Evolutionary conservation across 1,140 invertebrate species (phyloP), one percentile per base, ranked within the genome.

Genomic region (Danaus melanippus): DNA sequence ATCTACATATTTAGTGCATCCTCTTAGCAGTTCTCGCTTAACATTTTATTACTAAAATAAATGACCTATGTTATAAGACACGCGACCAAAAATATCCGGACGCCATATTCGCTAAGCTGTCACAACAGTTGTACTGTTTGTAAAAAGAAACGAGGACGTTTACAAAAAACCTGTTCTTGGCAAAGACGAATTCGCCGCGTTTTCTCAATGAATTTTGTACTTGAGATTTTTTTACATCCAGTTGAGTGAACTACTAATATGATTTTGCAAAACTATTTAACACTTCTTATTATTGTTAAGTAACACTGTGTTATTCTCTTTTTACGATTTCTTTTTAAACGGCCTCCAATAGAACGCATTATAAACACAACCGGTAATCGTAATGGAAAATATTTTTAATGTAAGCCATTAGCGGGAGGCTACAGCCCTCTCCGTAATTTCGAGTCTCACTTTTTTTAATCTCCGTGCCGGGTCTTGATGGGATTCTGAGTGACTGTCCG

Each of bases 371-470:
- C 66, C 66, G 64, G 69, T 71, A 71, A 68, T 63, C 45, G 75
- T 82, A 85, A 83, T 83, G 77, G 79, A 84, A 79, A 75, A 76
- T 72, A 74, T 72, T 84, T 79, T 84, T 86, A 86, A 86, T 86
- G 80, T 74, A 69, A 63, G 50, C 76, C 80, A 86, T 86, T 86
- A 86, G 76, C 69, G 71, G 69, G 66, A 60, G 78, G 63, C 69
- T 67, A 67, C 69, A 62, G 73, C 74, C 74, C 74, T 74, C 78
- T 74, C 73, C 68, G 76, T 84, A 84, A 85, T 84, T 85, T 84
- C 60, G 69, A 66, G 63, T 54, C 67, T 68, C 69, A 66, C 60
- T 82, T 86, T 83, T 79, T 84, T 81, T 74, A 75, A 74, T 76
- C 73, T 74, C 64, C 62, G 56, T 47, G 71, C 66, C 60, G 58